A percentile compares a stretch with the other conserved stretches of the same genome.
phyloP scores from a whole-genome alignment of 2,113 vertebrate genomes.

The Aythya baeri region DNA sequence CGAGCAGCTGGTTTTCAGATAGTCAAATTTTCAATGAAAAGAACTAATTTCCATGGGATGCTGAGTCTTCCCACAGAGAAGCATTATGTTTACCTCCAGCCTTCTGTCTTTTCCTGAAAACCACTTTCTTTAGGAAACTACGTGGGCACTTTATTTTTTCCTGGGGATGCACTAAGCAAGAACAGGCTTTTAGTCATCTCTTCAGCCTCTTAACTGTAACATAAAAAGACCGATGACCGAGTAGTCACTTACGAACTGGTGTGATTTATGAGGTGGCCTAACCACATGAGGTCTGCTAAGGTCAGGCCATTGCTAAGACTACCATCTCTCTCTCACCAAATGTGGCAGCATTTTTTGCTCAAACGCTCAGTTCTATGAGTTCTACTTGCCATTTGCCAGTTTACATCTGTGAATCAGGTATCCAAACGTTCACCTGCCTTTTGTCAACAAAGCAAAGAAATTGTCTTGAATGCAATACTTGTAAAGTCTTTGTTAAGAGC shows the following conservation, averaged over 20 bases:
- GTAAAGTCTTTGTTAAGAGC: neutral
- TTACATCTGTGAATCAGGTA: neutral
- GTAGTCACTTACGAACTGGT: neutral
- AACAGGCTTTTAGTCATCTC: neutral
- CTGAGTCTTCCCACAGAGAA: slow-evolving; percentile 56
- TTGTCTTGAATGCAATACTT: neutral
- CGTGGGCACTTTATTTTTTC: neutral
- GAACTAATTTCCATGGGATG: slow-evolving; percentile 28
- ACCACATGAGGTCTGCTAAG: neutral
- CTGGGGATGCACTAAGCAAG: neutral
- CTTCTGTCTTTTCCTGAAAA: slow-evolving; percentile 48
- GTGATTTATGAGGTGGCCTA: neutral
- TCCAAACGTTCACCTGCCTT: neutral
- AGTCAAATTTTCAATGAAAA: neutral
- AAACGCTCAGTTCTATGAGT: neutral
- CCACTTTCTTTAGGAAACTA: neutral
- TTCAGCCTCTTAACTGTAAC: neutral
- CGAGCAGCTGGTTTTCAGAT: slow-evolving; percentile 6
- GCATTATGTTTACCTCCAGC: slow-evolving; percentile 46
- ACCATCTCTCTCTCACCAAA: neutral
- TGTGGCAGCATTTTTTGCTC: neutral
- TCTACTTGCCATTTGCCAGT: neutral
- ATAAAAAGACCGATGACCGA: rapidly evolving
- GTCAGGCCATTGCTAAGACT: neutral
- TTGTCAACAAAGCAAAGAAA: neutral